Conservation (phyloP, 2,888 invertebrate genomes). For the Eurois occulta region DNA sequence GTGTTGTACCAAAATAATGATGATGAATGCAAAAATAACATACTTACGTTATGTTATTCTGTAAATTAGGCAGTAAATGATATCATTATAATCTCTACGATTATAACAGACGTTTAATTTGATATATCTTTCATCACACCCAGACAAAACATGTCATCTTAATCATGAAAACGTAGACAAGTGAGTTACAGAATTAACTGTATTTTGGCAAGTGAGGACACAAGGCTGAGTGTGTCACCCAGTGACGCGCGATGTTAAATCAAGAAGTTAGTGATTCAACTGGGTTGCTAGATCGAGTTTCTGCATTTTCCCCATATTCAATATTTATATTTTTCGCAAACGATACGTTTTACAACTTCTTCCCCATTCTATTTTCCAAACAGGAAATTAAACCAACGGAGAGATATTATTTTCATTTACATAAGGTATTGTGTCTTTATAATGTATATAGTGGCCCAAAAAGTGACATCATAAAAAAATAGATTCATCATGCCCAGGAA, state of each 20-base stretch:
- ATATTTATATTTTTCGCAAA: not conserved
- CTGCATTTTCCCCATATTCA: not conserved
- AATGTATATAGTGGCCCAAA: not conserved
- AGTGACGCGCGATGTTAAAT: constrained; percentile 65
- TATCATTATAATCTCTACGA: not conserved
- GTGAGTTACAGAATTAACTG: constrained; percentile 71
- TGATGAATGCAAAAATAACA: not conserved
- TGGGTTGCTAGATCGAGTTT: not conserved
- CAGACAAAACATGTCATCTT: constrained; percentile 49
- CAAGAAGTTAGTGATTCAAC: constrained; percentile 62
- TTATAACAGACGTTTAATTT: constrained; percentile 13
- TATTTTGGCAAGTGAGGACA: constrained; percentile 75
- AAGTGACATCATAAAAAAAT: no score
- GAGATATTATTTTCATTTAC: not conserved
- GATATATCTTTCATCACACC: constrained; percentile 23
- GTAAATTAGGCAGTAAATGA: not conserved
- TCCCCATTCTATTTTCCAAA: not conserved
- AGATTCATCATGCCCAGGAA: not conserved
- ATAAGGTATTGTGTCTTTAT: not conserved
- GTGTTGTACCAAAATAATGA: not conserved
- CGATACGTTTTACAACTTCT: not conserved
- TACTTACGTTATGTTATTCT: not conserved
- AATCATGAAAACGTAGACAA: constrained; percentile 61
- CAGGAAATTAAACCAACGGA: not conserved
- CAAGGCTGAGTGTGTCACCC: constrained; percentile 75